These are phyloP conservation scores for Gorilla gorilla DNA, from an alignment of 2,113 vertebrate species.

Conservation along the genomic window DNA sequence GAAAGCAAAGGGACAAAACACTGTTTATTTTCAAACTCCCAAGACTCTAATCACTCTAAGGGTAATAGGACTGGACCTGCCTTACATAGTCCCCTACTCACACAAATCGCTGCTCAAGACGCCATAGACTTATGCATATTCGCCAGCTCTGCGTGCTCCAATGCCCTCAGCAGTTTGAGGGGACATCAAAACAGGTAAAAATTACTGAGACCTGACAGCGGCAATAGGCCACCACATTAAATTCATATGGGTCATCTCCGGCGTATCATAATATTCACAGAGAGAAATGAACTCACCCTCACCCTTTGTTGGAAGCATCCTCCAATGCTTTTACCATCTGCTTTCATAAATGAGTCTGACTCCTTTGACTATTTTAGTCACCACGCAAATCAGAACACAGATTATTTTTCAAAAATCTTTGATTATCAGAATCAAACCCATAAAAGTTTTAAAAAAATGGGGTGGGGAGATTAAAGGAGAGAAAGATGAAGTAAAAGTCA, in stretches of 20 bases:
- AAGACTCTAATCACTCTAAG: neutral
- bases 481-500: neutral
- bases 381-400: neutral
- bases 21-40: neutral
- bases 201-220: constrained; percentile 78
- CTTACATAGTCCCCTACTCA: neutral
- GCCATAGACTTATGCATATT: neutral
- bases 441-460: neutral
- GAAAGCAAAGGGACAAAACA: neutral
- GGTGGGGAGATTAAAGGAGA: neutral
- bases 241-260: constrained; percentile 67
- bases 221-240: constrained; percentile 79
- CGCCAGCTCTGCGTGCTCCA: neutral
- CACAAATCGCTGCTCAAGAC: neutral
- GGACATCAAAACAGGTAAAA: constrained; percentile 74
- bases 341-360: constrained; percentile 22
- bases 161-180: constrained; percentile 48
- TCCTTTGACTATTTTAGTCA: neutral
- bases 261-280: neutral
- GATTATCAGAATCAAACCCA: neutral
- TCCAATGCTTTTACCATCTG: neutral
- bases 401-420: constrained; percentile 16
- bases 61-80: accelerated
- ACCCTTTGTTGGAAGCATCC: neutral
- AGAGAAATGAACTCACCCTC: neutral